Evolutionary conservation across 2,113 vertebrate genomes (phyloP), one percentile per base, ranked within the genome.

Genomic region (Neoarius graeffei): DNA sequence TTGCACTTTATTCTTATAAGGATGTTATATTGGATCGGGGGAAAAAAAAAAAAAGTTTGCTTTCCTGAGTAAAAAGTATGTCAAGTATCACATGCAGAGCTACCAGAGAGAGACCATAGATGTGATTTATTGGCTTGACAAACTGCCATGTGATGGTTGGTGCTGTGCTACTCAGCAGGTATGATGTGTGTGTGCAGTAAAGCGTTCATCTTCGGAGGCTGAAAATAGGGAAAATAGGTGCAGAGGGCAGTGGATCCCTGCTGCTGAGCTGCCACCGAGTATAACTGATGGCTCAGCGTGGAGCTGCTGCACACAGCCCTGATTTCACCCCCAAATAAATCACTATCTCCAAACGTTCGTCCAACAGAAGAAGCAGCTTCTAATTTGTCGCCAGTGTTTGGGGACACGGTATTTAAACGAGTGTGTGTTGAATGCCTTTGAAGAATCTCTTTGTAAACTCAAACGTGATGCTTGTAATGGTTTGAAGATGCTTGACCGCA

Each of bases 401-500:
- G 17, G 77, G 81, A 87, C 30, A 35, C 19, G 3, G 30, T 48
- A 8, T 74, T 17, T 9, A 27, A 3, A 27, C 0, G 67, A 17
- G 69, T 73, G 71, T 11, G 35, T 42, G 69, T 48, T 19, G 5
- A 5, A 27, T 67, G 13, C 66, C n/a, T 27, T 59, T 90, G 73
- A 91, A 88, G 48, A 88, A 90, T 90, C 83, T 90, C 86, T 91
- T 90, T 91, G 59, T 85, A 89, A 91, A 92, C 86, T 88, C 56
- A 59, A 93, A 90, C 88, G 86, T 91, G 90, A 93, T 90, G 85
- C 87, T 88, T 81, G 84, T 92, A 93, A 25, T n/a, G 64, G 25
- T n/a, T 67, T 67, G 25, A 67, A 67, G 19, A 62, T 2, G 19
- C 56, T 57, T 57, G 56, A 91, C 88, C 59, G 73, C 86, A 90